Conservation (phyloP, 2,888 invertebrate species). For the Osmoderma eremita region DNA sequence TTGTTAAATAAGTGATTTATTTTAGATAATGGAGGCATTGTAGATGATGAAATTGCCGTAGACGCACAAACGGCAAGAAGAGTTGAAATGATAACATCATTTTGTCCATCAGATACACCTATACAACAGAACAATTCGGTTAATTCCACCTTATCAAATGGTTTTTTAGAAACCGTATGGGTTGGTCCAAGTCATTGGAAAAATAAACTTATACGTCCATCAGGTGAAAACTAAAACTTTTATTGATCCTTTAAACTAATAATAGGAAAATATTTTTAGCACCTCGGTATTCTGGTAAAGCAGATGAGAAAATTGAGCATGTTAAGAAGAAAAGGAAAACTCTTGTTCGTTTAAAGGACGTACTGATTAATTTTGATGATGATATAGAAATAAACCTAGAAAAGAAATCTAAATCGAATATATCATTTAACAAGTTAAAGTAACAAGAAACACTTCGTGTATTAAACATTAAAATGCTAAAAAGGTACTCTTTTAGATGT, state of each 20-base stretch:
- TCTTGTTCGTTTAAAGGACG: neutral
- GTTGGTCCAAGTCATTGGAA: slow-evolving; percentile 89
- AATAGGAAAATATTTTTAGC: slow-evolving; percentile 51
- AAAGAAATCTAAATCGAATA: slow-evolving; percentile 1
- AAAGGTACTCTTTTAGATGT: slow-evolving; percentile 37
- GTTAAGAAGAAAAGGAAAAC: slow-evolving; percentile 23
- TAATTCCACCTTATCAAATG: slow-evolving; percentile 65
- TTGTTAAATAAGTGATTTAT: neutral
- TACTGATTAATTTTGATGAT: neutral
- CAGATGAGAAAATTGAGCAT: slow-evolving; percentile 37
- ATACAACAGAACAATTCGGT: slow-evolving; percentile 70
- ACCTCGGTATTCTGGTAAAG: slow-evolving; percentile 46
- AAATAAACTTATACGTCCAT: slow-evolving; percentile 65
- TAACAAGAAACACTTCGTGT: neutral
- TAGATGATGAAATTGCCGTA: slow-evolving; percentile 58
- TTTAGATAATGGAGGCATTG: slow-evolving; percentile 48
- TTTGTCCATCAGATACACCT: slow-evolving; percentile 65
- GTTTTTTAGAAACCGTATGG: slow-evolving; percentile 67
- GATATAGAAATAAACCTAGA: neutral
- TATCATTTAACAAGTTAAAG: slow-evolving; percentile 21
- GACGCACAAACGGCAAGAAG: slow-evolving; percentile 57
- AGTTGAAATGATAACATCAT: slow-evolving; percentile 66
- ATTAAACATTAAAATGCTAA: neutral
- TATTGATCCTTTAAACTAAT: too few species aligned
- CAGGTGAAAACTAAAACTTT: slow-evolving; percentile 36